Base-by-base conservation (phyloP, 2,113 vertebrate genomes). In the Lycaon pictus region DNA sequence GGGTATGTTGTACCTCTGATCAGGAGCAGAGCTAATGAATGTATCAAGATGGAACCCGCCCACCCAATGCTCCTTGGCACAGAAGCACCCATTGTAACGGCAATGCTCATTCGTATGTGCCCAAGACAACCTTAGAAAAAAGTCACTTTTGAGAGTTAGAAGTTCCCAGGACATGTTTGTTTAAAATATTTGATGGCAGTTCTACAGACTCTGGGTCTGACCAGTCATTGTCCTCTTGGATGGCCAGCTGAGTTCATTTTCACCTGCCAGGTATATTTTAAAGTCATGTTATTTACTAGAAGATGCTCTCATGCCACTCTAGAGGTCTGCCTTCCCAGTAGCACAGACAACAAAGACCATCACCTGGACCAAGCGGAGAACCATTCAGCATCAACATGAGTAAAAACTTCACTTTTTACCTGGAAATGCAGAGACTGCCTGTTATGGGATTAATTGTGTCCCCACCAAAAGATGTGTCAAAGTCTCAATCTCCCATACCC, bases 371-470 rank as follows among this genome's bases (percentile, higher is more conserved):
- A 72, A 55, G 87, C 16, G 35, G 65, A 76, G 71, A 37, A 92
- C 93, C 53, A 84, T 72, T 98, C 89, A 76, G 84, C 76, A 37
- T 96, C 95, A 97, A 82, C 76, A 62, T 4, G 16, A 58, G 96
- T 82, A 87, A 84, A 92, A 98, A 97, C 96, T 98, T 98, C 92
- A 96, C 97, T 98, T 98, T 98, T 98, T 93, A 92, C 96, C 93
- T 98, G 98, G 98, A 98, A 98, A 98, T 97, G 96, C 98, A 98
- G 95, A 96, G 96, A 98, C 97, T 97, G 96, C 97, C 97, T 98
- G 0, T 62, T 48, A 77, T 4, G 48, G 32, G 22, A 67, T 67
- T 23, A 32, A 48, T 17, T 71, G 23, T 29, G 43, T 22, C 15
- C 35, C 53, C 10, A 7, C 3, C 7, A 22, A 76, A 85, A 58